These are phyloP conservation scores for Cryptoblepharus egeriae DNA, from an alignment of 2,797 vertebrate species.

Conservation along the genomic window DNA sequence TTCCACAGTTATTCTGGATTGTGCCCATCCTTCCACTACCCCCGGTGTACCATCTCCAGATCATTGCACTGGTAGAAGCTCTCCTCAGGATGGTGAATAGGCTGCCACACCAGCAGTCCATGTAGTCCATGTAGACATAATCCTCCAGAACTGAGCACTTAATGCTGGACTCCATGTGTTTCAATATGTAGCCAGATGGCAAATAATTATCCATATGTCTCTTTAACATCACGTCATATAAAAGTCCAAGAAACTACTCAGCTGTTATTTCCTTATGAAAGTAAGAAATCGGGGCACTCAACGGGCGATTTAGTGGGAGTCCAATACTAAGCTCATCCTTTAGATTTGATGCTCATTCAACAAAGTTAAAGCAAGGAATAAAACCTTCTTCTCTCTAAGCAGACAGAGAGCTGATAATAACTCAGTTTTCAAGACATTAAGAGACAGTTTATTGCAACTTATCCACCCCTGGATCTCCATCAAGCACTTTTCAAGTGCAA, in stretches of 20 bases:
- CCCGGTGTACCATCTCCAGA: no score
- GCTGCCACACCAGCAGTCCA: no score
- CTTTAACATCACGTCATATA: not conserved
- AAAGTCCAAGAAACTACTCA: not conserved
- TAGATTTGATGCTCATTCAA: not conserved
- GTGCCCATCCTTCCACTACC: no score
- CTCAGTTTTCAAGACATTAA: conserved; percentile 8
- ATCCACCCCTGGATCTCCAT: not conserved
- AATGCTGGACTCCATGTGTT: not conserved
- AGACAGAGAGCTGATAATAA: conserved; percentile 28
- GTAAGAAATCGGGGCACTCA: not conserved
- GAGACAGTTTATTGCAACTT: conserved; percentile 22
- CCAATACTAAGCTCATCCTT: accelerated
- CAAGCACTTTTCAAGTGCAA: conserved; percentile 29
- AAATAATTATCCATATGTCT: not conserved
- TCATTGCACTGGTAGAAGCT: no score
- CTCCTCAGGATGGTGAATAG: no score
- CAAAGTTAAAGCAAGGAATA: not conserved
- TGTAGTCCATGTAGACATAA: no score
- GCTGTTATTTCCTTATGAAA: not conserved
- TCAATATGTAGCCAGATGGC: not conserved
- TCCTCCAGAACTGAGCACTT: no score
- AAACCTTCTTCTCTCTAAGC: not conserved
- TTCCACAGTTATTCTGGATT: no score
- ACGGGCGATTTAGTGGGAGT: not conserved